These are phyloP conservation scores for Syndactyla subalaris DNA, from an alignment of 2,797 vertebrate genomes.

Conservation along the genomic window DNA sequence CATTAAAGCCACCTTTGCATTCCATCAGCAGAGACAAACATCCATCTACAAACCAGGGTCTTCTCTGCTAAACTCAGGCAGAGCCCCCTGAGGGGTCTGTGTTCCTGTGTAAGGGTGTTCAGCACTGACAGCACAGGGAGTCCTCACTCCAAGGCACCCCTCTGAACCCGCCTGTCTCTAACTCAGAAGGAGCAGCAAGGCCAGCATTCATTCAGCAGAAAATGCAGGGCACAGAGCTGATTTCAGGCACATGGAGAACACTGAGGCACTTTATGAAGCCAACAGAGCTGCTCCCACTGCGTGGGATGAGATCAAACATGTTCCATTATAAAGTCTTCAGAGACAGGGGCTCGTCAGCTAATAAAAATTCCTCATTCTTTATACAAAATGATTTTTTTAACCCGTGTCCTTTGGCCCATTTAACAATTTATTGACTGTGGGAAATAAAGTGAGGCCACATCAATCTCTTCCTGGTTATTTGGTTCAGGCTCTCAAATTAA, in stretches of 20 bases:
- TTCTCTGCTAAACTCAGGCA: not conserved
- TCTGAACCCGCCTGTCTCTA: not conserved
- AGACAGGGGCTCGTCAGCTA: conserved; percentile 4
- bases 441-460: conserved; percentile 59
- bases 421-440: conserved; percentile 60
- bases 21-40: not conserved
- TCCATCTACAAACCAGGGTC: not conserved
- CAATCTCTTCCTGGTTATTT: conserved; percentile 66
- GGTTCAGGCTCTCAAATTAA: conserved; percentile 63
- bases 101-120: fast-evolving
- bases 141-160: not conserved
- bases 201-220: not conserved
- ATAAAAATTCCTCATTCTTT: conserved; percentile 51
- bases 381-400: conserved; percentile 55
- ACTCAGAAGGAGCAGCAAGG: not conserved
- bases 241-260: not conserved
- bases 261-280: not conserved
- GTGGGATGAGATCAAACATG: conserved; percentile 6
- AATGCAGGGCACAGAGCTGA: not conserved
- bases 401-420: conserved; percentile 59
- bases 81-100: not conserved
- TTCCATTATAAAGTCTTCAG: conserved; percentile 18
- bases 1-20: not conserved
- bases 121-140: fast-evolving
- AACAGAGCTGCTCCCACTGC: conserved; percentile 1